Base-by-base conservation (phyloP, 2,113 vertebrate species). In the Microcebus murinus region DNA sequence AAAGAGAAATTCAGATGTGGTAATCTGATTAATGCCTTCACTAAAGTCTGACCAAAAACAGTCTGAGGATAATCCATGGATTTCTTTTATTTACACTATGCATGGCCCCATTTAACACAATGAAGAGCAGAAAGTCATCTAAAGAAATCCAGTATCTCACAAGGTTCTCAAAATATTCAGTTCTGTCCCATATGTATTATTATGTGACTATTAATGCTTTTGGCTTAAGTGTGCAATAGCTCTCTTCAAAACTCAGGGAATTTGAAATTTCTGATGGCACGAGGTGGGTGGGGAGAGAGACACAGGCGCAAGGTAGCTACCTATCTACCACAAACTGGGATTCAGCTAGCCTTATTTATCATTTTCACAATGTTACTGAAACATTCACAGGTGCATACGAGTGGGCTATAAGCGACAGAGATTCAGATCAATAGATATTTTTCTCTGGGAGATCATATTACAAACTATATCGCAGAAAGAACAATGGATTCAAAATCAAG, bases 1-100 rank as follows among this genome's bases (percentile, higher is more conserved):
- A 73, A 45, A 85, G 82, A 61, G 76, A 95, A 89, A 95, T n/a
- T 70, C 65, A 48, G 71, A 67, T 71, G 61, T 68, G 39, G 34
- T 29, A 83, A 45, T 83, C 48, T 68, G 61, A 48, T 76, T 65
- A 96, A 61, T 52, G 42, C 27, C 27, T 73, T 87, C 29, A 74
- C 76, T 95, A 39, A 70, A 96, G 52, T 73, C 42, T n/a, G 34
- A 77, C 25, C 2, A 48, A 68, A 90, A 83, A 91, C 71, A n/a
- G 23, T 63, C 21, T 34, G 55, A 11, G 50, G 42, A 50, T 70
- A 59, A 87, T 52, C 50, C 67, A 55, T 8, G 31, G 5, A 61
- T 90, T 87, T 90, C 65, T 84, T 8, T 73, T 85, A 48, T 74
- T 95, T 65, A 42, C 76, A 80, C 74, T 57, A 76, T 5, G 6